Conservation (phyloP, 2,888 invertebrate species). For the Terebella lapidaria region DNA sequence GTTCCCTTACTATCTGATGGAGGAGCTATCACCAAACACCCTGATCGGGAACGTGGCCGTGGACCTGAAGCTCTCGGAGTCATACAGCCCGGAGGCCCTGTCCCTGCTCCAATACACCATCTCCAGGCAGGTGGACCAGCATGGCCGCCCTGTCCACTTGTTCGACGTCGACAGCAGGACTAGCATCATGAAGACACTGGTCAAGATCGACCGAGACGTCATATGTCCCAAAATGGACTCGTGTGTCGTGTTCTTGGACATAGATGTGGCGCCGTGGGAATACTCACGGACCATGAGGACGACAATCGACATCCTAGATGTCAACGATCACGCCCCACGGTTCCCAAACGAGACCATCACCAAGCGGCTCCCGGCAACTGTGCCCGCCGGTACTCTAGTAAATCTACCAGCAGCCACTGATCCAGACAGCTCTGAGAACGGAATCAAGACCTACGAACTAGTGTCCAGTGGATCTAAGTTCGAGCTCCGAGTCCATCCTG, state of each 20-base stretch:
- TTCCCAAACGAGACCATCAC: constrained; percentile 7
- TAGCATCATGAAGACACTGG: constrained; percentile 1
- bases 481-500: constrained; percentile 1
- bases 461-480: constrained; percentile 10
- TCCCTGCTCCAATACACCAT: neutral
- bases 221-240: neutral
- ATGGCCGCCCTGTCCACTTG: neutral
- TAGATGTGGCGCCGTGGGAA: constrained; percentile 2
- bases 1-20: constrained; percentile 7
- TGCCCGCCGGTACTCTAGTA: constrained; percentile 8
- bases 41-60: constrained; percentile 5
- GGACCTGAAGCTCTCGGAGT: neutral
- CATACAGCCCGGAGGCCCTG: neutral
- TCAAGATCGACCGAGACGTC: constrained; percentile 6
- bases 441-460: constrained; percentile 18
- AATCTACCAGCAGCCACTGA: constrained; percentile 17
- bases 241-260: constrained; percentile 4
- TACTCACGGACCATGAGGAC: constrained; percentile 12
- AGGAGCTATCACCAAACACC: constrained; percentile 6
- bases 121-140: neutral
- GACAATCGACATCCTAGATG: constrained; percentile 13
- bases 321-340: constrained; percentile 17
- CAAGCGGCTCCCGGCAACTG: constrained; percentile 2
- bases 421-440: constrained; percentile 13
- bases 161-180: neutral